phyloP scores from a whole-genome alignment of 2,797 vertebrate species.

The Mastacembelus armatus region DNA sequence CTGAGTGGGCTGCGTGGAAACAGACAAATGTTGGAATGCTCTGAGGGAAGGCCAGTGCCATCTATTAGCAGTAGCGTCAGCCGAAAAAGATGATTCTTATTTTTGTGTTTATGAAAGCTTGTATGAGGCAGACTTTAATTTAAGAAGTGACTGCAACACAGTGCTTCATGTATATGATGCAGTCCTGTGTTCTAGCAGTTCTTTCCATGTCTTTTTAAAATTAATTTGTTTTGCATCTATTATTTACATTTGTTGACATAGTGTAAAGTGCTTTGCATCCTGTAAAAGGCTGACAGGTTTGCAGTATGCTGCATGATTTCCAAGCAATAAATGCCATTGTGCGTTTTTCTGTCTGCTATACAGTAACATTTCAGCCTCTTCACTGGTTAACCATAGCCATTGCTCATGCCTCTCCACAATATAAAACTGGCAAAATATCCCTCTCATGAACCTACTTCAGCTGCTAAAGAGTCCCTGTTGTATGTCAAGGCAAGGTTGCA shows the following conservation, averaged over 20 bases:
- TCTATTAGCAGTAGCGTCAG: conserved; percentile 25
- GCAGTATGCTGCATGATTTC: too few relatives aligned
- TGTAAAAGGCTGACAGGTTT: too few relatives aligned
- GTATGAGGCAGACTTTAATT: conserved; percentile 5
- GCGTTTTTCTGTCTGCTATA: too few relatives aligned
- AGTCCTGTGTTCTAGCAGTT: too few relatives aligned
- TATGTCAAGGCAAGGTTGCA: conserved; percentile 11
- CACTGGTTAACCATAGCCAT: neutral
- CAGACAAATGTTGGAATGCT: conserved; percentile 5
- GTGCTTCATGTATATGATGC: too few relatives aligned
- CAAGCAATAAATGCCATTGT: too few relatives aligned
- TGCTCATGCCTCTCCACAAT: neutral
- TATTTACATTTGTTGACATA: too few relatives aligned
- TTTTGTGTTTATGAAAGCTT: conserved; percentile 12
- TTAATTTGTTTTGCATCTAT: too few relatives aligned
- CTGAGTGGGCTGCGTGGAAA: conserved; percentile 12
- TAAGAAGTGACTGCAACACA: conserved; percentile 6
- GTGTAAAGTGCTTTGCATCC: too few relatives aligned
- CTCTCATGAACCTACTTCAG: conserved; percentile 14
- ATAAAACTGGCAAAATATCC: conserved; percentile 29
- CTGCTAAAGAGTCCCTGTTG: conserved; percentile 26
- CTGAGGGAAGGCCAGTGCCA: conserved; percentile 16
- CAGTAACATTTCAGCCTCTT: too few relatives aligned
- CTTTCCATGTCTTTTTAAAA: too few relatives aligned
- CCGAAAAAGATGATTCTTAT: conserved; percentile 29